phyloP scores from a whole-genome alignment of 2,888 invertebrate species.

The Heliconius cydno region DNA sequence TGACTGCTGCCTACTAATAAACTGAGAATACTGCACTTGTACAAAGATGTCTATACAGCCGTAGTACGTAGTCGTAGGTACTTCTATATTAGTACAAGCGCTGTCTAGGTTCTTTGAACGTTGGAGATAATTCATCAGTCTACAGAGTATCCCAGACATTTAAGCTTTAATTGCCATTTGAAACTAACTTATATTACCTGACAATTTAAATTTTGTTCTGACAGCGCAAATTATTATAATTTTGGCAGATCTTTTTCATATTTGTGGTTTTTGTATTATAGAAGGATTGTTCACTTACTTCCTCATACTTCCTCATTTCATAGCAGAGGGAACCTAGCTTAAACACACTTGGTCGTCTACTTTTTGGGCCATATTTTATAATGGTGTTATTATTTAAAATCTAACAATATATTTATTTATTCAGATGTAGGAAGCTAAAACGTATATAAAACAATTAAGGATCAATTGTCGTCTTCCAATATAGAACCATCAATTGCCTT shows the following conservation, averaged over 20 bases:
- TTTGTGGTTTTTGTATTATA: not conserved
- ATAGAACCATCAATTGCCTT: slow-evolving; percentile 37
- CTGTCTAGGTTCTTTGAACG: slow-evolving; percentile 43
- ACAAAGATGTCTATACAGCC: slow-evolving; percentile 5
- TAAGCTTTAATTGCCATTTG: slow-evolving; percentile 46
- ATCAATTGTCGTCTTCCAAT: slow-evolving; percentile 24
- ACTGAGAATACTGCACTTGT: not conserved
- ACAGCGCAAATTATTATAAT: slow-evolving; percentile 11
- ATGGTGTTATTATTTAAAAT: not conserved
- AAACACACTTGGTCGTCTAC: not conserved
- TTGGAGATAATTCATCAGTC: slow-evolving; percentile 46
- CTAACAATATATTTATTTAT: not conserved
- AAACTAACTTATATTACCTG: slow-evolving; percentile 40
- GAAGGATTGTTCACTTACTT: not conserved
- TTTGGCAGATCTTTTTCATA: not conserved
- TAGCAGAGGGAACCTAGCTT: no score
- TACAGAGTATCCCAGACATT: slow-evolving; percentile 44
- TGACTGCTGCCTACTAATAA: not conserved
- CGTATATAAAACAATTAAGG: slow-evolving; percentile 1
- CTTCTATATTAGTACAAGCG: slow-evolving; percentile 32
- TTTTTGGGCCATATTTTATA: not conserved
- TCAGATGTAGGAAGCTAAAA: no score
- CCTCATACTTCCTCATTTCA: no score
- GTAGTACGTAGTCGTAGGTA: not conserved
- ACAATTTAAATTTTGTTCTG: slow-evolving; percentile 29